Percentiles rank a stretch among this genome's conserved stretches.
These are phyloP conservation scores for Sinopyrophorus schimmeli DNA, from an alignment of 2,888 invertebrate genomes.

Conservation along the genomic window DNA sequence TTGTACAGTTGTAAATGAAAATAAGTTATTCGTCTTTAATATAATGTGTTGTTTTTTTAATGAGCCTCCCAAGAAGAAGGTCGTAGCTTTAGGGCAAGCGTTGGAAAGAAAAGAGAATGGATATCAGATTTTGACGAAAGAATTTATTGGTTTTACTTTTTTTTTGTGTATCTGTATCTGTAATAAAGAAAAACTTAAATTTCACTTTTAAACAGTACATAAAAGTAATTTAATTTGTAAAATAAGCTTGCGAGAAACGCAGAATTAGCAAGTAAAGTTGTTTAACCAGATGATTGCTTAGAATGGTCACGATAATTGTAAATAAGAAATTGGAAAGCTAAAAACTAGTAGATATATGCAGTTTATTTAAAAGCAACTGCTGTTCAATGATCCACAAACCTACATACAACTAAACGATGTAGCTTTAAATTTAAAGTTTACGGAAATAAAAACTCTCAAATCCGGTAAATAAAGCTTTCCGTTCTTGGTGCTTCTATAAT, in stretches of 20 bases:
- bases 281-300: conserved; percentile 6
- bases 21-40: conserved; percentile 20
- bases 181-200: conserved; percentile 3
- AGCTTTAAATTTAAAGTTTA: conserved; percentile 19
- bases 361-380: conserved; percentile 34
- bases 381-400: conserved; percentile 36
- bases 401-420: conserved; percentile 24
- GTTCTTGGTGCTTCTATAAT: too few relatives aligned
- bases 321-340: conserved; percentile 31
- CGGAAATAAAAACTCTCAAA: conserved; percentile 10
- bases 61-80: too few relatives aligned
- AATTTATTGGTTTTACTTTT: too few relatives aligned
- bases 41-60: conserved; percentile 1
- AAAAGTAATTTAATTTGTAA: too few relatives aligned
- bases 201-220: conserved; percentile 21
- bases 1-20: conserved; percentile 22
- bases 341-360: conserved; percentile 33
- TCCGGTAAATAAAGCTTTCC: conserved; percentile 5
- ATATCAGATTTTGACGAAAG: too few relatives aligned
- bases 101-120: too few relatives aligned
- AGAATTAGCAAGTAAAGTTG: too few relatives aligned
- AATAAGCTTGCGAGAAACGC: too few relatives aligned
- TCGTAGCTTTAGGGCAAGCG: too few relatives aligned
- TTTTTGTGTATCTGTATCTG: background rate
- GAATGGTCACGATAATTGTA: conserved; percentile 22